A percentile compares a stretch with the other conserved stretches of the same genome.
phyloP scores from a whole-genome alignment of 2,797 vertebrate species.

The Hyperoplus lanceolatus region DNA sequence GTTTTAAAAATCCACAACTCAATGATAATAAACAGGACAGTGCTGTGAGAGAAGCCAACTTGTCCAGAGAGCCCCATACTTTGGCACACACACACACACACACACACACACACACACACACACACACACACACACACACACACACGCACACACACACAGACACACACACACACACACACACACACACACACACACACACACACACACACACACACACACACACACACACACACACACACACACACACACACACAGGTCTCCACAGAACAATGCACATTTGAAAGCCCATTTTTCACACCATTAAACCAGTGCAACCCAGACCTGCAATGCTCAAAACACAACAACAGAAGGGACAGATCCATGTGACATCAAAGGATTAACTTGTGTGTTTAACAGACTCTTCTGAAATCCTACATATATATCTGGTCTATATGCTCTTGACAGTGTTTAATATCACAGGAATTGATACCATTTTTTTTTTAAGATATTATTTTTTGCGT shows the following conservation, averaged over 20 bases:
- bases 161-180: too few species aligned
- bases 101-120: background rate
- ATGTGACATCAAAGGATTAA: background rate
- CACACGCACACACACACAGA: background rate
- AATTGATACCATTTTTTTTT: slow-evolving; percentile 15
- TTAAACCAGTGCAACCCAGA: background rate
- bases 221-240: too few species aligned
- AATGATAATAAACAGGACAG: background rate
- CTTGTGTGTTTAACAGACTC: background rate
- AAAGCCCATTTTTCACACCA: slow-evolving; percentile 24
- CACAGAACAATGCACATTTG: background rate
- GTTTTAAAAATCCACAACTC: slow-evolving; percentile 4
- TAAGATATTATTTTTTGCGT: background rate
- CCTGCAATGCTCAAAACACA: background rate
- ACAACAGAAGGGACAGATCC: background rate
- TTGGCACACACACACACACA: background rate
- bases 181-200: too few species aligned
- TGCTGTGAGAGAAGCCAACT: background rate
- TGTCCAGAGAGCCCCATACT: background rate
- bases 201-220: too few species aligned
- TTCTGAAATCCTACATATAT: background rate
- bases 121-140: too few species aligned
- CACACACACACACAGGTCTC: background rate
- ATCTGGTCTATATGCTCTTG: slow-evolving; percentile 19
- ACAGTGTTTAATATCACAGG: slow-evolving; percentile 42